Evolutionary conservation across 2,888 invertebrate species (phyloP).

Genomic region (Drosophila parthenogenetica): DNA sequence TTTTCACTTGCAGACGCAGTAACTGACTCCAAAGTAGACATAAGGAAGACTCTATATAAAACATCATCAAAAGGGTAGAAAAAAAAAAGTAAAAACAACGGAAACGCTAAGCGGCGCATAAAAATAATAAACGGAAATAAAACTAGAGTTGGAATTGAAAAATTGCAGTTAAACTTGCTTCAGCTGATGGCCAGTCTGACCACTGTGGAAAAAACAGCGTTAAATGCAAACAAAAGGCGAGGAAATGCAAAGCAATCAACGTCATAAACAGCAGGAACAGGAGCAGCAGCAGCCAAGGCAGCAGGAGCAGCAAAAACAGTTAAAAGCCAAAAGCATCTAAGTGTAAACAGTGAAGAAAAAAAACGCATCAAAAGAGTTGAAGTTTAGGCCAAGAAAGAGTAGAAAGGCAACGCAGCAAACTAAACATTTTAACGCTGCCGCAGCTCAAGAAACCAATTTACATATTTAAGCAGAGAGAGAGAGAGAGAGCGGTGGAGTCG

Average conservation of each 20-base stretch:
- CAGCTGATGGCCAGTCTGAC: slow-evolving; percentile 36
- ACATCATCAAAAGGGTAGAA: too few relatives aligned
- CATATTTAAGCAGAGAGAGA: slow-evolving; percentile 64
- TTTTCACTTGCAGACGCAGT: slow-evolving; percentile 50
- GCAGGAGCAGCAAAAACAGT: slow-evolving; percentile 21
- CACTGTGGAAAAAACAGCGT: slow-evolving; percentile 2
- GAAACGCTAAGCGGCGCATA: slow-evolving; percentile 31
- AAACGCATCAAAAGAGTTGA: not conserved
- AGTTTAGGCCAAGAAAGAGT: slow-evolving; percentile 21
- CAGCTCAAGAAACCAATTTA: slow-evolving; percentile 70
- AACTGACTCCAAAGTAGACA: not conserved
- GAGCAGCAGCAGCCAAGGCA: slow-evolving; percentile 27
- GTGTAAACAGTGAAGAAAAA: slow-evolving; percentile 39
- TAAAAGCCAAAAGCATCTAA: slow-evolving; percentile 22
- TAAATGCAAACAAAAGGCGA: slow-evolving; percentile 45
- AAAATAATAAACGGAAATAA: slow-evolving; percentile 20
- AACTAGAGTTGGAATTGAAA: slow-evolving; percentile 10
- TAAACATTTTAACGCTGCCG: slow-evolving; percentile 25
- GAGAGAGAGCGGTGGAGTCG: not conserved
- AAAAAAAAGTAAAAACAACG: slow-evolving; percentile 29
- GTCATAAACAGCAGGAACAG: slow-evolving; percentile 66
- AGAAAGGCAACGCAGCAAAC: slow-evolving; percentile 6
- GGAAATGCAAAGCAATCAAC: slow-evolving; percentile 79
- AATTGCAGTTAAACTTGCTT: slow-evolving; percentile 7
- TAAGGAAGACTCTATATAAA: too few relatives aligned